phyloP scores from a whole-genome alignment of 1,140 invertebrate species.

The Atta colombica region DNA sequence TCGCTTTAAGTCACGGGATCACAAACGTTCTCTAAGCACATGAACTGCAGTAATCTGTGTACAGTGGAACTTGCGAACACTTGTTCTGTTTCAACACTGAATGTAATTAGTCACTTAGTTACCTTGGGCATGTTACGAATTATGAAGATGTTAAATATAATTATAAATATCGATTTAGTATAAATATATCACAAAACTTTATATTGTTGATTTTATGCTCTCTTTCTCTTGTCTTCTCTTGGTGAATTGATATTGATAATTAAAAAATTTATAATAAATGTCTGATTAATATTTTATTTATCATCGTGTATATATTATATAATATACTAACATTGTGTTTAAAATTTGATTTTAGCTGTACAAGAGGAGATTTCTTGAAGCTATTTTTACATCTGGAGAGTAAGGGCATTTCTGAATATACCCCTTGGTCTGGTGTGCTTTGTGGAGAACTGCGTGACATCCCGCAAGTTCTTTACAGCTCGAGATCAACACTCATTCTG shows the following conservation, averaged over 20 bases:
- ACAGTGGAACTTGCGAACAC: conserved; percentile 75
- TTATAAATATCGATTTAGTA: conserved; percentile 3
- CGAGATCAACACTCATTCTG: conserved; percentile 92
- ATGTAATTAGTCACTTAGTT: conserved; percentile 79
- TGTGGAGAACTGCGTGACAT: conserved; percentile 92
- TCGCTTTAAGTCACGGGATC: conserved; percentile 75
- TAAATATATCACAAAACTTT: neutral
- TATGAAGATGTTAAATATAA: neutral
- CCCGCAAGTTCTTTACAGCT: conserved; percentile 93
- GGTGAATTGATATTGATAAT: neutral
- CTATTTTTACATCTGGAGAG: conserved; percentile 92
- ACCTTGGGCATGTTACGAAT: conserved; percentile 46
- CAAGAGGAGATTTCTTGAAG: conserved; percentile 92
- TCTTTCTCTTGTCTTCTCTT: neutral
- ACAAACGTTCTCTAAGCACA: conserved; percentile 70
- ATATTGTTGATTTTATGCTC: neutral
- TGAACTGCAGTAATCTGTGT: conserved; percentile 78
- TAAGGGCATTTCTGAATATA: conserved; percentile 92
- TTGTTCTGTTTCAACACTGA: conserved; percentile 79
- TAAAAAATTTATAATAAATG: neutral
- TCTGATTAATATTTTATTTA: neutral
- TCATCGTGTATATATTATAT: neutral
- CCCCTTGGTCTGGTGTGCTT: conserved; percentile 91
- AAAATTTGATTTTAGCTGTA: conserved; percentile 89
- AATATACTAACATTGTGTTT: neutral